Base-by-base conservation (phyloP, 1,140 invertebrate species). In the Aphidius gifuensis region DNA sequence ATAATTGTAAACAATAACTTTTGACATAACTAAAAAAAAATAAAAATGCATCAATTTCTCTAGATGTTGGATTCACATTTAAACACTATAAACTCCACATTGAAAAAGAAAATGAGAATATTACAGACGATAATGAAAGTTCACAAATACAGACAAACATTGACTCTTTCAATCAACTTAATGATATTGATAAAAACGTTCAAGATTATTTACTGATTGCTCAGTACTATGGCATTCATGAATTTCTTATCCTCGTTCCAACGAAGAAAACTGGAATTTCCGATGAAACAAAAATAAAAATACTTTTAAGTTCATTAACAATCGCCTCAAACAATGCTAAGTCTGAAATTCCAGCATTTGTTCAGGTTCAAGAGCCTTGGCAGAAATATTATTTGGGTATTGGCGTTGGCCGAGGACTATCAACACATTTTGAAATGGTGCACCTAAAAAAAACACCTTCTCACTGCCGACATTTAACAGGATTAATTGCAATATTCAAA, bases 401-500 rank as follows among this genome's bases (percentile, higher is more conserved):
- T 8, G 90, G 87, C 70, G 85, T 92, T 74, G 86, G 88, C 53
- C 87, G 84, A 71, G 88, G 88, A 54, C 83, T 89, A 7, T 85
- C 89, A 64, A 88, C 89, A 38, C 88, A 90, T 72, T 95, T 93
- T 79, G 90, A 96, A 71, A 93, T 96, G 84, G 89, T 95, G 61
- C 92, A 96, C 74, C 82, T 97, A 46, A 89, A 89, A 71, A 86
- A 86, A 69, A 84, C 90, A 60, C 92, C 93, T n/a, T 82, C 84
- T 46, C 89, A 93, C 69, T 94, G 88, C 71, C 88, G 87, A 64
- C 90, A 96, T 81, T 82, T 97, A 1, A 88, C 88, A 70, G 92
- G 91, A 1, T 79, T 93, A 54, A 77, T 92, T 44, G 86, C 87
- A 68, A 71, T 94, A 53, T 93, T 94, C 73, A 91, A 92, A 79